These are phyloP conservation scores for Chascanopsetta lugubris DNA, from an alignment of 2,113 vertebrate genomes.

Conservation along the genomic window DNA sequence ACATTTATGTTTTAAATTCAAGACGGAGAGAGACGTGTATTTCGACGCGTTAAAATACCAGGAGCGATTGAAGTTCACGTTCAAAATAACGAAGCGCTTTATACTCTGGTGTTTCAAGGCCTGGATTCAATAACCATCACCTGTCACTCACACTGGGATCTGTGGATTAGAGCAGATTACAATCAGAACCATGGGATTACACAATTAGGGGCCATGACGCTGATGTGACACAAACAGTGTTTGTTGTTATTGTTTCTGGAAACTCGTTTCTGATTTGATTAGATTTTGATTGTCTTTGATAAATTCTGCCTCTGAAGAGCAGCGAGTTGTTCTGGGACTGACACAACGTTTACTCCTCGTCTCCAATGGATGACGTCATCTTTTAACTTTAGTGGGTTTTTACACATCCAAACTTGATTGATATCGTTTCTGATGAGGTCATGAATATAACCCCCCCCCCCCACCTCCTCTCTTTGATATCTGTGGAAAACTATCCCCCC, in stretches of 20 bases:
- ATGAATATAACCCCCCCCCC: not conserved
- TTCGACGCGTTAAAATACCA: too few relatives aligned
- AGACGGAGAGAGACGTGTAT: not conserved
- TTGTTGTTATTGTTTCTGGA: not conserved
- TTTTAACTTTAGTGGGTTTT: slow-evolving; percentile 33
- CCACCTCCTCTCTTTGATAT: slow-evolving; percentile 25
- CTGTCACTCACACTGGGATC: slow-evolving; percentile 16
- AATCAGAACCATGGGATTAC: slow-evolving; percentile 67
- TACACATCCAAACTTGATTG: slow-evolving; percentile 35
- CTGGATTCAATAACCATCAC: too few relatives aligned
- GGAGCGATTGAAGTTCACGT: too few relatives aligned
- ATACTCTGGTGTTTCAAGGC: too few relatives aligned
- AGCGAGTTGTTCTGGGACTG: too few relatives aligned
- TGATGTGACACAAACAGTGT: slow-evolving; percentile 13
- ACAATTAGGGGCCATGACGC: slow-evolving; percentile 53
- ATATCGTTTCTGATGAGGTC: slow-evolving; percentile 17
- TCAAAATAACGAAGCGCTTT: too few relatives aligned
- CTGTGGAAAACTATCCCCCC: slow-evolving; percentile 17
- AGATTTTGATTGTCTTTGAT: too few relatives aligned
- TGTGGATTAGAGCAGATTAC: slow-evolving; percentile 66
- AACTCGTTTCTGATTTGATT: not conserved
- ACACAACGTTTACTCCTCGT: slow-evolving; percentile 10
- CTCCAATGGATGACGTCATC: slow-evolving; percentile 45
- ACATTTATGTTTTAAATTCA: not conserved
- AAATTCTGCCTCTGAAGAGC: too few relatives aligned